phyloP scores from a whole-genome alignment of 1,140 invertebrate species.

The Euschistus heros region DNA sequence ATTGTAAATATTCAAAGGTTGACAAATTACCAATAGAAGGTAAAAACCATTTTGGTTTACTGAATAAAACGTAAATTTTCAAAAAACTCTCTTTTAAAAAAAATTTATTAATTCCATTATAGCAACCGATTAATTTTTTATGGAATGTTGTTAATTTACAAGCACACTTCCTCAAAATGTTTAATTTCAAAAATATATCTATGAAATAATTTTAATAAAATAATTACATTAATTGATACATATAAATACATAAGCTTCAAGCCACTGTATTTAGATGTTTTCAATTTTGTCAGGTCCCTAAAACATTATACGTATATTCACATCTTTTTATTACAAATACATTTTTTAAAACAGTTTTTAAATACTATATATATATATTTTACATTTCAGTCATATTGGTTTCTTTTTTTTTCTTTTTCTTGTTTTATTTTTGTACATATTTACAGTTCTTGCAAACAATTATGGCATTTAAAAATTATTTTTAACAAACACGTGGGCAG shows the following conservation, averaged over 20 bases:
- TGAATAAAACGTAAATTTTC: too few relatives aligned
- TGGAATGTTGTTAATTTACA: constrained; percentile 9
- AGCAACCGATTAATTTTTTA: constrained; percentile 6
- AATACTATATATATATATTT: not conserved
- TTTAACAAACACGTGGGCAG: constrained; percentile 1
- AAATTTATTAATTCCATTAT: not conserved
- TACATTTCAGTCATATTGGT: not conserved
- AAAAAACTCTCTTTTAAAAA: too few relatives aligned
- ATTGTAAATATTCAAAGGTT: too few relatives aligned
- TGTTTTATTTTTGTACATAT: constrained; percentile 5
- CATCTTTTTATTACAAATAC: not conserved
- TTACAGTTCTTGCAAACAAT: constrained; percentile 4
- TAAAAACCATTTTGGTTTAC: too few relatives aligned
- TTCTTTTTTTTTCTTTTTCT: not conserved
- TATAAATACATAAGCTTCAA: constrained; percentile 15
- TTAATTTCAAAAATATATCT: not conserved
- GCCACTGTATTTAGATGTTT: constrained; percentile 10
- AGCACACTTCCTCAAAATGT: not conserved
- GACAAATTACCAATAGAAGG: too few relatives aligned
- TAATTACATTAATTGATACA: constrained; percentile 6
- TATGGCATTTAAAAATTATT: constrained; percentile 12
- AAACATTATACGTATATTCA: constrained; percentile 6
- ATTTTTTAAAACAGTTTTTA: not conserved
- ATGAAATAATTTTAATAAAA: not conserved
- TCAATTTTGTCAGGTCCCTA: constrained; percentile 13